Conservation (phyloP, 2,797 vertebrate genomes). For the Erethizon dorsatum region DNA sequence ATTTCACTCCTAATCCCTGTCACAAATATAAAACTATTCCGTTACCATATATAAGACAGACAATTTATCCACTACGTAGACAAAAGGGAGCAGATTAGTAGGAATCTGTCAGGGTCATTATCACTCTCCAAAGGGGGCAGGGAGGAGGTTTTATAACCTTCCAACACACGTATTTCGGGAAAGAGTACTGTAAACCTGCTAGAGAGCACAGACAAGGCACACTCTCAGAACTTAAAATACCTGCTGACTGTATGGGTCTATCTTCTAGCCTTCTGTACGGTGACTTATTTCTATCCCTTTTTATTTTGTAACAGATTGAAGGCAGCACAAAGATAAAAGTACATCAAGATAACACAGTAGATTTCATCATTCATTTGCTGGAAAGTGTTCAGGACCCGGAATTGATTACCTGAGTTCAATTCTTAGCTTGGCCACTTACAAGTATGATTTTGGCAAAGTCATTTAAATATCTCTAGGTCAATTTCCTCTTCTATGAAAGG, state of each 20-base stretch:
- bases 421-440: background rate
- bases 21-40: background rate
- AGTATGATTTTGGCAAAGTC: background rate
- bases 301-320: background rate
- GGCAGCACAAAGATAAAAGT: background rate
- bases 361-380: background rate
- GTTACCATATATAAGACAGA: background rate
- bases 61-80: background rate
- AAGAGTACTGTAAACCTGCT: background rate
- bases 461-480: slow-evolving; percentile 21
- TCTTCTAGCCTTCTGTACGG: background rate
- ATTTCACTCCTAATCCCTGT: slow-evolving; percentile 10
- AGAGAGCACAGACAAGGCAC: background rate
- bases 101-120: background rate
- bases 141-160: background rate
- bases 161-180: background rate
- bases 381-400: background rate
- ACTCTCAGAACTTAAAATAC: background rate
- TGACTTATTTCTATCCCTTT: background rate
- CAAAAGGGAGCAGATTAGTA: background rate
- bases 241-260: background rate
- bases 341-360: background rate
- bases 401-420: background rate
- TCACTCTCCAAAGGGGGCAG: background rate
- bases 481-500: slow-evolving; percentile 32